Conservation (phyloP, 2,113 vertebrate genomes). For the Eidolon helvum region DNA sequence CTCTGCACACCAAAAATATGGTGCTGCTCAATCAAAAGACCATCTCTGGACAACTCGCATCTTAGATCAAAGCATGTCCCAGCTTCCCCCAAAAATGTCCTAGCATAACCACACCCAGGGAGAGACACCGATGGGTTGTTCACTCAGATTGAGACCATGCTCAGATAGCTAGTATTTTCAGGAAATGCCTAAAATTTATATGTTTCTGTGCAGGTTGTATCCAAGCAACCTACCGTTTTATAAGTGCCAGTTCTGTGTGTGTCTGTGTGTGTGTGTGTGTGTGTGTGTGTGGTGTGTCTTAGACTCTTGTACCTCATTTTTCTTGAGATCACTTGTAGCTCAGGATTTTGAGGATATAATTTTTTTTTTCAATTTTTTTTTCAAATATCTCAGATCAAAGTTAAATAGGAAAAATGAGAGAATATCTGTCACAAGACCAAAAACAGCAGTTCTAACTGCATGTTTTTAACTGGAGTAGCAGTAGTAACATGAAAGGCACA, state of each 20-base stretch:
- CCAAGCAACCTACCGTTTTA: background rate
- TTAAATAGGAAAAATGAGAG: background rate
- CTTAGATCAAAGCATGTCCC: background rate
- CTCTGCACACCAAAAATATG: background rate
- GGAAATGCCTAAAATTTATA: background rate
- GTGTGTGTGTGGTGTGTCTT: background rate
- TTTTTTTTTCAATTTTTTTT: slow-evolving; percentile 23
- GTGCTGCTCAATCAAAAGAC: background rate
- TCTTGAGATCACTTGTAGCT: background rate
- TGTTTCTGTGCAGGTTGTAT: background rate
- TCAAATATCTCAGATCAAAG: background rate
- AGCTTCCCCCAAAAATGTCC: background rate
- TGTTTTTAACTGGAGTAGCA: background rate
- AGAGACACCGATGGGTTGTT: background rate
- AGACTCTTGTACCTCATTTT: background rate
- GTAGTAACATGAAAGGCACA: background rate
- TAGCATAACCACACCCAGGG: background rate
- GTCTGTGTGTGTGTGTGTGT: background rate
- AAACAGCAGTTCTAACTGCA: background rate
- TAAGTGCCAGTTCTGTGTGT: background rate
- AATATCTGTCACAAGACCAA: background rate
- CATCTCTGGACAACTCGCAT: background rate
- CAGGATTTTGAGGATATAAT: background rate
- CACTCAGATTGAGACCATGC: background rate
- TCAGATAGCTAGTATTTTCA: background rate